These are phyloP conservation scores for Hydrophis major DNA, from an alignment of 2,797 vertebrate genomes.

Conservation along the genomic window DNA sequence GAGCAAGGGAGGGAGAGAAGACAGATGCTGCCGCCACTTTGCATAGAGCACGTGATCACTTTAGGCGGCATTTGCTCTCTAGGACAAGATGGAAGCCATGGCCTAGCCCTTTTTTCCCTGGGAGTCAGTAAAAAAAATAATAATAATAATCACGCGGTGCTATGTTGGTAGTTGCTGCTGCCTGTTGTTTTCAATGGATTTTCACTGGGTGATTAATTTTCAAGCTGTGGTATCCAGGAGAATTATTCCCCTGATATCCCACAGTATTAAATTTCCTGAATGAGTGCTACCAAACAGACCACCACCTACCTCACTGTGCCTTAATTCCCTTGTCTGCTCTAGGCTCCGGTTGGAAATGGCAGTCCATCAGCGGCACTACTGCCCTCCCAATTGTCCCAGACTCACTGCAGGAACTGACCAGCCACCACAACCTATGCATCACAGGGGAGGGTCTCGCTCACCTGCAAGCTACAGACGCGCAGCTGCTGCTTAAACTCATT, in stretches of 20 bases:
- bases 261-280: not conserved
- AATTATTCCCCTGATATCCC: not conserved
- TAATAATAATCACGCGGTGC: not conserved
- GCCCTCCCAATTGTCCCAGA: slow-evolving; percentile 67
- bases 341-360: slow-evolving; percentile 84
- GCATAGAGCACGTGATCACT: not conserved
- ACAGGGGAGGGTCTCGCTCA: slow-evolving; percentile 87
- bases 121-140: not conserved
- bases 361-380: slow-evolving; percentile 82
- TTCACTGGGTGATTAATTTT: not conserved
- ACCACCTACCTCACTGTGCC: not conserved
- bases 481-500: slow-evolving; percentile 79
- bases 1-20: not conserved
- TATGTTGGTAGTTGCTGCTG: not conserved
- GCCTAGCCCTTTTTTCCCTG: not conserved
- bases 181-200: not conserved
- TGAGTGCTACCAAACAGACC: not conserved
- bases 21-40: not conserved
- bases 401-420: slow-evolving; percentile 70
- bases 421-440: slow-evolving; percentile 83
- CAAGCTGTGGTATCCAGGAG: not conserved
- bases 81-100: not conserved
- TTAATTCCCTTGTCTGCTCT: not conserved
- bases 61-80: not conserved
- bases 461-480: slow-evolving; percentile 70